Evolutionary conservation across 2,797 vertebrate species (phyloP).

Genomic region (Lepus oiostolus): DNA sequence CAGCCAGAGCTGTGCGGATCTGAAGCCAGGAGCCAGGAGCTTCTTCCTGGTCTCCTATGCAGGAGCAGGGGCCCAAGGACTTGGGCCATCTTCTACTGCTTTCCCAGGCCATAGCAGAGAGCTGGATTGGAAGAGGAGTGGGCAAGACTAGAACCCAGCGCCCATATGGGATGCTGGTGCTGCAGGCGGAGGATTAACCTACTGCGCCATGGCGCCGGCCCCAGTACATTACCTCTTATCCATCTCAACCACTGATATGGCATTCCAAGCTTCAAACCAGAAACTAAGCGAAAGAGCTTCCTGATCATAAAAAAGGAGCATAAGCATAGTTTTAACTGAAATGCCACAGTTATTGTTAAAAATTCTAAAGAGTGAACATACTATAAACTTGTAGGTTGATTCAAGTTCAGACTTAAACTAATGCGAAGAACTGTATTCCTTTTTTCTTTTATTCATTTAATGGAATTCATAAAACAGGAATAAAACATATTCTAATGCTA

Average conservation of each 20-base stretch:
- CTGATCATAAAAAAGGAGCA: neutral
- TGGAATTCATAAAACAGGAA: neutral
- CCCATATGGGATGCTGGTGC: too few relatives aligned
- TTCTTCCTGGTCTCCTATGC: too few relatives aligned
- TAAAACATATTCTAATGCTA: slow-evolving; percentile 19
- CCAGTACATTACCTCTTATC: neutral
- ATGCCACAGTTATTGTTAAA: slow-evolving; percentile 1
- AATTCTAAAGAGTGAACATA: neutral
- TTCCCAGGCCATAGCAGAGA: too few relatives aligned
- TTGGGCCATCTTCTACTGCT: too few relatives aligned
- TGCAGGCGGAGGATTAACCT: too few relatives aligned
- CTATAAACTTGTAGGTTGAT: neutral
- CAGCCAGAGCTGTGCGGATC: too few relatives aligned
- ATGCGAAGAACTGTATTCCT: neutral
- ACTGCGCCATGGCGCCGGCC: too few relatives aligned
- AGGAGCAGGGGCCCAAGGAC: too few relatives aligned
- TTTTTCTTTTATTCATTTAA: slow-evolving; percentile 6
- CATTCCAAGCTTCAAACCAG: neutral
- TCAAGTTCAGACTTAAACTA: slow-evolving; percentile 28
- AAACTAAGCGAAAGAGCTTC: neutral
- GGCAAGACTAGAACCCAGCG: too few relatives aligned
- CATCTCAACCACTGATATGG: neutral
- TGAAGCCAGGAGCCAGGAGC: too few relatives aligned
- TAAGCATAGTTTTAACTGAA: neutral
- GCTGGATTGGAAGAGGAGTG: too few relatives aligned